Base-by-base conservation (phyloP, 2,113 vertebrate species). In the Chloropsis hardwickii region DNA sequence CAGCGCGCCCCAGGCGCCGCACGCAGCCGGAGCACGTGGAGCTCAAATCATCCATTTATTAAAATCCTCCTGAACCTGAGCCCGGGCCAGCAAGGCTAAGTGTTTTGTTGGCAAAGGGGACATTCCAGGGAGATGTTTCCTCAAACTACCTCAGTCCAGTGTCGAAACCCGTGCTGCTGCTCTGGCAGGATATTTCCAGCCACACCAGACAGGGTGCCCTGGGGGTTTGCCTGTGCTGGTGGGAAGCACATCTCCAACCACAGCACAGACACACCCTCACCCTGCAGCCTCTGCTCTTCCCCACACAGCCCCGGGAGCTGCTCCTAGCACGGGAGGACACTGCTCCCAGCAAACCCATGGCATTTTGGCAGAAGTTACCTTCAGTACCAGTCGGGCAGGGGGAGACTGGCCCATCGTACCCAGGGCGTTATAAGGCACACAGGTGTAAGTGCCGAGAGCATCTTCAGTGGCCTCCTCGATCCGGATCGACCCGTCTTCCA, bases 371-470 rank as follows among this genome's bases (percentile, higher is more conserved):
- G 22, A 8, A 1, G 42, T 97, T 97, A 99, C 99, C 99, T 99
- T 99, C 99, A 99, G 99, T 98, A 99, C 99, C 98, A 99, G 98
- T 98, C 98, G 98, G 83, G 99, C 99, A 92, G 99, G 99, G 97
- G 99, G 98, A 97, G 99, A 99, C 98, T 99, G 99, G 98, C 99
- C 99, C 99, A 99, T 99, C 96, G 99, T 99, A 98, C 99, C 99
- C 98, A 99, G 97, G 97, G 99, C 99, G 70, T 99, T 99, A 98
- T 99, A 99, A 99, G 99, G 99, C 99, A 99, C 98, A 97, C 99
- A 99, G 98, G 99, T 99, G 97, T 99, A 99, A 97, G 99, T 99
- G 99, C 99, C 99, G 95, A 99, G 99, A 95, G 99, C 99, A 95
- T 99, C 99, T 96, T 99, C 99, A 67, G 99, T 99, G 95, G 99